A percentile compares a stretch with the other conserved stretches of the same genome.
Conservation (phyloP, 2,113 vertebrate species). For the Nanorana parkeri region DNA sequence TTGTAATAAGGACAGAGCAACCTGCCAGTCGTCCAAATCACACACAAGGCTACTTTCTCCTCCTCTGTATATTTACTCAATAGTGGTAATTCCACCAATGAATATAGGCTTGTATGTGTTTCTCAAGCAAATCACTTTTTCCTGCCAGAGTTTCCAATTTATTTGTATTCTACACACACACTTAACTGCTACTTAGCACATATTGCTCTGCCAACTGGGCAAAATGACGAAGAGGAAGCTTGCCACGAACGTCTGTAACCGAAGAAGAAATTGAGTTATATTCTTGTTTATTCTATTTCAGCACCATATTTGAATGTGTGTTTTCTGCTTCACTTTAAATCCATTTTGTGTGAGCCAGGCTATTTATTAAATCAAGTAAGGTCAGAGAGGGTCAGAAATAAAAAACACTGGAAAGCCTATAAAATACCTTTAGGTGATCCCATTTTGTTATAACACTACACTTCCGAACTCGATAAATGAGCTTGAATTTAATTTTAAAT, state of each 20-base stretch:
- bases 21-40: not conserved
- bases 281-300: not conserved
- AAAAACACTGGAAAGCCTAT: not conserved
- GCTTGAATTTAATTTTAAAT: conserved; percentile 6
- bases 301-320: not conserved
- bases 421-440: not conserved
- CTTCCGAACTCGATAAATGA: conserved; percentile 1
- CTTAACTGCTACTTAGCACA: conserved; percentile 43
- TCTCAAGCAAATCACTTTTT: conserved; percentile 36
- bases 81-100: conserved; percentile 29
- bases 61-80: not conserved
- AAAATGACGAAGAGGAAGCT: conserved; percentile 15
- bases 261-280: not conserved
- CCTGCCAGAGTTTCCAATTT: conserved; percentile 45
- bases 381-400: not conserved
- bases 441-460: not conserved
- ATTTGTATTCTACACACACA: conserved; percentile 41
- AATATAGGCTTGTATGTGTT: conserved; percentile 28
- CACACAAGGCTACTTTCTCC: conserved; percentile 6
- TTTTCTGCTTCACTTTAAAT: not conserved
- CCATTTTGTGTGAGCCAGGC: not conserved
- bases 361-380: not conserved
- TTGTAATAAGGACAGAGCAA: not conserved
- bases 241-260: not conserved
- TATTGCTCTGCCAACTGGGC: conserved; percentile 7